phyloP scores from a whole-genome alignment of 1,140 invertebrate genomes.

The Apocrypta bakeri region DNA sequence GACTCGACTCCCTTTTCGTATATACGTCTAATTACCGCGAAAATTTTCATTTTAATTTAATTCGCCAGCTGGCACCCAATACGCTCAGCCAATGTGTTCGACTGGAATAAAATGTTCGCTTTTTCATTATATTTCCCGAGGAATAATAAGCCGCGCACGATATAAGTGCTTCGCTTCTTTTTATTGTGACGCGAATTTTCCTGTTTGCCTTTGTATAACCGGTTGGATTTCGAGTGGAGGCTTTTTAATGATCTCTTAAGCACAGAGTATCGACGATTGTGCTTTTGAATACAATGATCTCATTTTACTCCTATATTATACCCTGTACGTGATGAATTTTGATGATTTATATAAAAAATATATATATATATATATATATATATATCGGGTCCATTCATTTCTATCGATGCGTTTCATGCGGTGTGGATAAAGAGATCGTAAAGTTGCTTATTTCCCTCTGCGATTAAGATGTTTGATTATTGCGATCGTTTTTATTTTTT shows the following conservation, averaged over 20 bases:
- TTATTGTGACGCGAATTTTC: background rate
- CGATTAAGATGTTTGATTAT: too few relatives aligned
- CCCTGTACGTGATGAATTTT: background rate
- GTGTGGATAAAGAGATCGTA: too few relatives aligned
- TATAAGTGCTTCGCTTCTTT: background rate
- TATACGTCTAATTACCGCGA: background rate
- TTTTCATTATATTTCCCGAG: background rate
- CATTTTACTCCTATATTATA: background rate
- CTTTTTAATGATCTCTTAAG: background rate
- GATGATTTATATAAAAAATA: too few relatives aligned
- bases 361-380: too few relatives aligned
- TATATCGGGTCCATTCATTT: too few relatives aligned
- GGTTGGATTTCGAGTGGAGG: background rate
- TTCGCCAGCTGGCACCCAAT: too few relatives aligned
- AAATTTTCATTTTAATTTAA: constrained; percentile 20
- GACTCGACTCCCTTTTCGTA: background rate
- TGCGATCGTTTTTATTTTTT: too few relatives aligned
- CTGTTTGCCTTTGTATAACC: background rate
- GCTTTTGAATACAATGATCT: background rate
- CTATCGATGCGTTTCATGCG: too few relatives aligned
- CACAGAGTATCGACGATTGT: too few relatives aligned
- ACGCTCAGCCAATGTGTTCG: background rate
- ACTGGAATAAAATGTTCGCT: background rate
- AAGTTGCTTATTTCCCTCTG: too few relatives aligned
- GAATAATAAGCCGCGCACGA: too few relatives aligned